Evolutionary conservation across 2,113 vertebrate genomes (phyloP).

Genomic region (Anhinga anhinga): DNA sequence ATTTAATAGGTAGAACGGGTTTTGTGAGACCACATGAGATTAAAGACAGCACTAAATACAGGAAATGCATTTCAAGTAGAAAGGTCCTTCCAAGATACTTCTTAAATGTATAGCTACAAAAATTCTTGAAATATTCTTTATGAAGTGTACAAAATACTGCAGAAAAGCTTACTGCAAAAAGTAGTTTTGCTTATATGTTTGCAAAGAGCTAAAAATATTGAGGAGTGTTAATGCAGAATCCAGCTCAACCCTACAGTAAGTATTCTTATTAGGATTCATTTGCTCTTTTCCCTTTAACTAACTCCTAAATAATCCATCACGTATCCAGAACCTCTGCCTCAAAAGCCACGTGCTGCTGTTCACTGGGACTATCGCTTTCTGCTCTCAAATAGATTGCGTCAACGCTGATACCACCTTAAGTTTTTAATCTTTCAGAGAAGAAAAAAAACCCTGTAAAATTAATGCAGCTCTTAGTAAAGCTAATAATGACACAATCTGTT

Average conservation of each 20-base stretch:
- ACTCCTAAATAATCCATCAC: conserved; percentile 4
- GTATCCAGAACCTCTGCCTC: background rate
- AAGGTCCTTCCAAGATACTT: background rate
- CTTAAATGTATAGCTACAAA: background rate
- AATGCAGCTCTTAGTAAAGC: background rate
- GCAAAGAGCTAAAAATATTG: background rate
- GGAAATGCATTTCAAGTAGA: conserved; percentile 34
- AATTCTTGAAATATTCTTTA: background rate
- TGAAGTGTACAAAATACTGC: background rate
- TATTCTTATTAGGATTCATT: background rate
- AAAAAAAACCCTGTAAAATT: background rate
- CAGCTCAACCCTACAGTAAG: background rate
- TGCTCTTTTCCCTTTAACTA: background rate
- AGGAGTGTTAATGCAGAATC: background rate
- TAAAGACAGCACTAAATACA: conserved; percentile 11
- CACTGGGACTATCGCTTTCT: background rate
- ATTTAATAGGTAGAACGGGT: conserved; percentile 34
- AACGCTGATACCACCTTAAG: background rate
- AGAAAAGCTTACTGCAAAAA: background rate
- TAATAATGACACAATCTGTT: background rate
- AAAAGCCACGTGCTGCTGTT: background rate
- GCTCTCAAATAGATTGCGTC: background rate
- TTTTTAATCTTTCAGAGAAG: background rate
- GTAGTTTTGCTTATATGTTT: background rate
- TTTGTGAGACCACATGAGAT: conserved; percentile 1